A percentile compares a stretch with the other conserved stretches of the same genome.
phyloP scores from a whole-genome alignment of 2,888 invertebrate genomes.

The Elaeidobius kamerunicus region DNA sequence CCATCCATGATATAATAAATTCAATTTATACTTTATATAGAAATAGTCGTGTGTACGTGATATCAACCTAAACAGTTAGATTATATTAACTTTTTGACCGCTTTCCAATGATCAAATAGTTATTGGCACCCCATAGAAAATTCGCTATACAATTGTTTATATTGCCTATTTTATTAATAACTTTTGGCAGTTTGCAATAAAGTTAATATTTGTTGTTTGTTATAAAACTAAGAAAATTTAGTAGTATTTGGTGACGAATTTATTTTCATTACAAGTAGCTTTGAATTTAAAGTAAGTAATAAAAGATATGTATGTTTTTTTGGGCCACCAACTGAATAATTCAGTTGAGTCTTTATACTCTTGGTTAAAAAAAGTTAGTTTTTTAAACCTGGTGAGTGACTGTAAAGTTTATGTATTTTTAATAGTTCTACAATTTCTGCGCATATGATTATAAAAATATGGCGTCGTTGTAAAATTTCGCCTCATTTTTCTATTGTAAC shows the following conservation, averaged over 20 bases:
- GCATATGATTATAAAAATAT: conserved; percentile 15
- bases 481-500: conserved; percentile 27
- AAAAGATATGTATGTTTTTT: neutral
- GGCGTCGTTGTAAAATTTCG: conserved; percentile 28
- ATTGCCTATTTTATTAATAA: conserved; percentile 10
- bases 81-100: no score
- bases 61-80: no score
- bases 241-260: conserved; percentile 1
- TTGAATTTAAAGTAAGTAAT: neutral
- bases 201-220: conserved; percentile 23
- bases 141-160: conserved; percentile 8
- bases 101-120: no score
- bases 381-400: conserved; percentile 2
- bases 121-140: neutral
- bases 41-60: no score
- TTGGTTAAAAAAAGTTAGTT: no score
- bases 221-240: conserved; percentile 12
- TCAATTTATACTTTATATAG: no score
- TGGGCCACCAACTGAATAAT: no score
- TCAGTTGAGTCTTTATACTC: no score
- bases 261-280: neutral
- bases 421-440: conserved; percentile 16
- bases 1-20: no score
- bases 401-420: conserved; percentile 24
- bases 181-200: conserved; percentile 20